Conservation (phyloP, 2,113 vertebrate species). For the Theristicus caerulescens region DNA sequence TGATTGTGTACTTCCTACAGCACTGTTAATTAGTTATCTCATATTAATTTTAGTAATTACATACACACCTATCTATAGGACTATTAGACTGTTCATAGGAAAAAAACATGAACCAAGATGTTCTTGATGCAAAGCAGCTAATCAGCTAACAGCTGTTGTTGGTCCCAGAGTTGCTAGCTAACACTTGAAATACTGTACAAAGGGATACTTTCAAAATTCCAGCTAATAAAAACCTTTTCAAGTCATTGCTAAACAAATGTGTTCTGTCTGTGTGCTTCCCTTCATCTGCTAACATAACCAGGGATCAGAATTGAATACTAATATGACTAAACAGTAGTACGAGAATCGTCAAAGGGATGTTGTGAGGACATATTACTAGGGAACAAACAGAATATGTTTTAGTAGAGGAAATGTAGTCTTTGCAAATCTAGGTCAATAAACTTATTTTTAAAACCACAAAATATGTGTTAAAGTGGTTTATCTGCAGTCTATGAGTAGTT, state of each 20-base stretch:
- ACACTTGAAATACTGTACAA: constrained; percentile 32
- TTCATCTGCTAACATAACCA: constrained; percentile 6
- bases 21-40: constrained; percentile 58
- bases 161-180: constrained; percentile 38
- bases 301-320: background rate
- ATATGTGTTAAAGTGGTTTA: background rate
- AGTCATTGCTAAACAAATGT: background rate
- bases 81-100: constrained; percentile 17
- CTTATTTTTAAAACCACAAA: background rate
- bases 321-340: background rate
- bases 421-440: background rate
- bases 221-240: background rate
- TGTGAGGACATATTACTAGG: background rate
- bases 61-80: constrained; percentile 64
- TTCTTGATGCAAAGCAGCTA: constrained; percentile 18
- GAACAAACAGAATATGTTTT: background rate
- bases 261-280: background rate
- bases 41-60: constrained; percentile 69
- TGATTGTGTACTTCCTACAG: constrained; percentile 54
- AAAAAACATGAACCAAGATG: background rate
- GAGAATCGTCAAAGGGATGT: background rate
- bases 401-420: background rate
- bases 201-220: background rate
- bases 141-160: constrained; percentile 57
- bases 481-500: background rate